These are phyloP conservation scores for Caenorhabditis sp. DNA, from an alignment of 2,888 invertebrate species.

Conservation along the genomic window DNA sequence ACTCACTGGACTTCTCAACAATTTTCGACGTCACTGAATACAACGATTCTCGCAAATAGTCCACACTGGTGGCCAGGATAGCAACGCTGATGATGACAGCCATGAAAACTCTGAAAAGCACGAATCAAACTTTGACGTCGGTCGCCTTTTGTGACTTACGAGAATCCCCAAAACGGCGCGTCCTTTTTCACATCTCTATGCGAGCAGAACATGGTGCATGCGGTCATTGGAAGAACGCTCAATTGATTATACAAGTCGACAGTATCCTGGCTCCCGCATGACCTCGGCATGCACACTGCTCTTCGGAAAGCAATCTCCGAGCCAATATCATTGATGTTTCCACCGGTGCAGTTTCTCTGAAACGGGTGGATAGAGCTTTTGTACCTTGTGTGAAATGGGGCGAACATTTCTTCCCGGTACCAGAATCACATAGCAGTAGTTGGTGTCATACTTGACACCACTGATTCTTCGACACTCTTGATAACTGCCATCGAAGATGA, in stretches of 20 bases:
- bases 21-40: slow-evolving; percentile 8
- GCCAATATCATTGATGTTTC: slow-evolving; percentile 8
- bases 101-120: slow-evolving; percentile 50
- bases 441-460: slow-evolving; percentile 58
- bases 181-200: slow-evolving; percentile 45
- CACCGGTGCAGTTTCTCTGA: slow-evolving; percentile 20
- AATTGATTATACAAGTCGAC: slow-evolving; percentile 42
- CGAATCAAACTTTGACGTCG: too few species aligned
- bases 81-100: not conserved
- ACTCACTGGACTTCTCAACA: slow-evolving; percentile 42
- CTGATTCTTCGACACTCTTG: slow-evolving; percentile 58
- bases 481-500: slow-evolving; percentile 55
- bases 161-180: slow-evolving; percentile 44
- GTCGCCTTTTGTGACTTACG: too few species aligned
- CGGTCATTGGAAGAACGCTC: slow-evolving; percentile 40
- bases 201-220: slow-evolving; percentile 32
- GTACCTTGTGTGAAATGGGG: too few species aligned
- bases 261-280: slow-evolving; percentile 27
- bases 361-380: too few species aligned
- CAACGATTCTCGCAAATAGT: slow-evolving; percentile 46
- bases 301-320: slow-evolving; percentile 26
- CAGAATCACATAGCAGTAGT: slow-evolving; percentile 59
- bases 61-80: slow-evolving; percentile 37
- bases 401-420: slow-evolving; percentile 34
- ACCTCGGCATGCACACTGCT: slow-evolving; percentile 51